Evolutionary conservation across 2,797 vertebrate species (phyloP), one percentile per base, ranked within the genome.

Genomic region (Cuniculus paca): DNA sequence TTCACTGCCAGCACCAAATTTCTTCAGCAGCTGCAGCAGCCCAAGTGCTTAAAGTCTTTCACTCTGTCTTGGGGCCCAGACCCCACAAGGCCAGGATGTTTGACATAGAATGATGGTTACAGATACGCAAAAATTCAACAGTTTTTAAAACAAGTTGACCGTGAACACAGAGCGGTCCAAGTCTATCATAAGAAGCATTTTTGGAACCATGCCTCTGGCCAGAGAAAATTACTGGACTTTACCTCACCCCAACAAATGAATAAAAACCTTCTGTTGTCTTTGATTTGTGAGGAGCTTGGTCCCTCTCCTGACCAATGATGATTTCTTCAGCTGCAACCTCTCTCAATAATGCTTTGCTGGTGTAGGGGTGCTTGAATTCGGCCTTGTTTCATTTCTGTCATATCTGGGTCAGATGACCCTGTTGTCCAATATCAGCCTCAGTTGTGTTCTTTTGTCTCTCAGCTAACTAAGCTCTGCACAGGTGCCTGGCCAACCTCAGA

Each of bases 401-500:
- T 9, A 1, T 42, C 14, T 28, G 42, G 26, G 42, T 48, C 42
- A 75, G 48, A 16, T 2, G 13, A 75, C 50, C 74, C 70, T 31
- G 26, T 48, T 31, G 13, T 75, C 74, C 4, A 14, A 6, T 17
- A 48, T 48, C 28, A 75, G 26, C 6, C 31, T 42, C 48, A 0
- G n/a, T 58, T 84, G 82, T 61, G 17, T 24, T 26, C 31, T 31
- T n/a, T 50, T 63, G 5, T 50, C 34, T 3, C 60, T 42, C 8
- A 31, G 22, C 20, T 26, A 50, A 80, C 80, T 45, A 22, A 0
- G 34, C 39, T 56, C 34, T 20, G 74, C 58, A 22, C 4, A 13
- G 14, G 5, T 6, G 6, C 22, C 20, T 5, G 39, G 50, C 17
- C 5, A 54, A 4, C 31, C 28, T 11, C 0, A 1, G 31, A 1